Evolutionary conservation across 2,113 vertebrate genomes (phyloP).

Genomic region (Pedionomus torquatus): DNA sequence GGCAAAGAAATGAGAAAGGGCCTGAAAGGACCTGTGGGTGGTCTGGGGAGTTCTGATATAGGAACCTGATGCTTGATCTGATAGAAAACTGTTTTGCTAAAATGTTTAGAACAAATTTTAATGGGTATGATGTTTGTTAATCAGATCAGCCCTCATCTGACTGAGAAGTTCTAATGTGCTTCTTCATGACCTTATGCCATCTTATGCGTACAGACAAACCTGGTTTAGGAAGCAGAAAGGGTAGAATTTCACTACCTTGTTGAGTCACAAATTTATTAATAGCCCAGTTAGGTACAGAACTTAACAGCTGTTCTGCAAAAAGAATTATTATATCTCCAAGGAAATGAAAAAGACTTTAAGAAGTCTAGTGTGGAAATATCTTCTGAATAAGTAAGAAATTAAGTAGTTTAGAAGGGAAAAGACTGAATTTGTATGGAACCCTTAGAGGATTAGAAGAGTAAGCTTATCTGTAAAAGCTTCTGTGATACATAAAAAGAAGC

Average conservation of each 20-base stretch:
- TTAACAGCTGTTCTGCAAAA: neutral
- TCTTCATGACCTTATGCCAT: neutral
- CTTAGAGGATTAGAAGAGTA: neutral
- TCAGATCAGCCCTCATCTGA: neutral
- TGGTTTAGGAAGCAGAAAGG: neutral
- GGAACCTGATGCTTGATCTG: neutral
- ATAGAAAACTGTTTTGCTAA: neutral
- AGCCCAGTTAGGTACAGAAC: neutral
- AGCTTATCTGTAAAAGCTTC: slow-evolving; percentile 10
- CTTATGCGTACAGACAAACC: neutral
- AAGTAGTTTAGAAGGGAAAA: slow-evolving; percentile 24
- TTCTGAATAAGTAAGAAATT: slow-evolving; percentile 26
- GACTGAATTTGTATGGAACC: neutral
- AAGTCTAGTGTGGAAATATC: neutral
- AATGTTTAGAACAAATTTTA: neutral
- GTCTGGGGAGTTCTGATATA: neutral
- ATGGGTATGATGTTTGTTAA: neutral
- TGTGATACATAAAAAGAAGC: neutral
- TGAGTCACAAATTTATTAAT: neutral
- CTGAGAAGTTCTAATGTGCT: neutral
- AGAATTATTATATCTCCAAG: neutral
- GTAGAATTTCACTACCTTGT: neutral
- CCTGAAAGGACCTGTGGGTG: neutral
- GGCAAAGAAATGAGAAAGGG: neutral
- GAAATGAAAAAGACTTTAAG: neutral